Percentiles rank a stretch among this genome's conserved stretches.
Evolutionary conservation across 2,888 invertebrate species (phyloP).

Genomic region (Latrodectus elegans): DNA sequence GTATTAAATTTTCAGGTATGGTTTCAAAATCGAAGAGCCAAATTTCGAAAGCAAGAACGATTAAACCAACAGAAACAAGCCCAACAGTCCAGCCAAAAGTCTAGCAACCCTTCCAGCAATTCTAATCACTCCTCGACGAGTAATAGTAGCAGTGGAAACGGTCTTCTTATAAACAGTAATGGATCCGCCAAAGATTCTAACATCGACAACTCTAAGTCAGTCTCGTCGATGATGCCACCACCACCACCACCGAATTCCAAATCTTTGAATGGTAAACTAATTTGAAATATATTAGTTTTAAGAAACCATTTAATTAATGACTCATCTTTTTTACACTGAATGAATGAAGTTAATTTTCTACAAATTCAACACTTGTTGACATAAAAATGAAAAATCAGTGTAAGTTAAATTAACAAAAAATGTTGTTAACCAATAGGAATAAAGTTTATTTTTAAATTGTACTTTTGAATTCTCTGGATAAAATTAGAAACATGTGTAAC

Average conservation of each 20-base stretch:
- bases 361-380: too few species aligned
- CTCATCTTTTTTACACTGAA: too few species aligned
- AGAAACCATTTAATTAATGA: too few species aligned
- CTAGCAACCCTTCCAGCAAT: constrained; percentile 22
- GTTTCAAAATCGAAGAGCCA: constrained; percentile 63
- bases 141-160: constrained; percentile 22
- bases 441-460: too few species aligned
- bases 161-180: constrained; percentile 38
- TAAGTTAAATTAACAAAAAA: too few species aligned
- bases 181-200: constrained; percentile 51
- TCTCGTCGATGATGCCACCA: constrained; percentile 56
- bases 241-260: constrained; percentile 52
- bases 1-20: constrained; percentile 37
- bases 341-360: too few species aligned
- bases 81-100: constrained; percentile 41
- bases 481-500: too few species aligned
- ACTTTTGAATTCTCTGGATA: too few species aligned
- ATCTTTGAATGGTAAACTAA: constrained; percentile 38
- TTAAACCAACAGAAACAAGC: constrained; percentile 64
- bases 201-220: constrained; percentile 47
- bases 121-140: constrained; percentile 1
- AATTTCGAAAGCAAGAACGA: constrained; percentile 63
- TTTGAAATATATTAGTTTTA: too few species aligned
- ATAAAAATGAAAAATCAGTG: too few species aligned
- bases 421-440: too few species aligned